phyloP scores from a whole-genome alignment of 2,888 invertebrate genomes.

The Pollenia angustigena region DNA sequence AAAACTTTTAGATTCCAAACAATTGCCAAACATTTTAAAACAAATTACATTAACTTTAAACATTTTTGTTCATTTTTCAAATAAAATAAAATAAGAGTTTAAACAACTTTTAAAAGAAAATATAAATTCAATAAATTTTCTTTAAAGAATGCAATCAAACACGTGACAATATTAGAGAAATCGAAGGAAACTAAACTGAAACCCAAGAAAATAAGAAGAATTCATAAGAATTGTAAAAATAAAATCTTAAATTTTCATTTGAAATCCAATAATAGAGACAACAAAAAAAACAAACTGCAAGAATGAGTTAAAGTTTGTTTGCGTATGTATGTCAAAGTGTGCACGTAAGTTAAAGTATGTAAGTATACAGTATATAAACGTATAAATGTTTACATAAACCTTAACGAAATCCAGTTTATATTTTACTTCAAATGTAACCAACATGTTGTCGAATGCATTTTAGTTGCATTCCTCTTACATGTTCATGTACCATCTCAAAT shows the following conservation, averaged over 20 bases:
- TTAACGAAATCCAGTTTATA: conserved; percentile 5
- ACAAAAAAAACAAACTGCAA: neutral
- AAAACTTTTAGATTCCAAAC: no score
- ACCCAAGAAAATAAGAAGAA: no score
- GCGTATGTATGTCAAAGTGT: neutral
- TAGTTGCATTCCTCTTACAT: conserved; percentile 2
- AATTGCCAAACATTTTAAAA: no score
- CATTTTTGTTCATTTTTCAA: neutral
- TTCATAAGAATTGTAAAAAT: neutral
- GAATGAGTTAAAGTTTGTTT: neutral
- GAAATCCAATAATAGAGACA: conserved; percentile 12
- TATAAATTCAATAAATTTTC: conserved; percentile 21
- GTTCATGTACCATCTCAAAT: conserved; percentile 9
- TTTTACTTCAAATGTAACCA: neutral
- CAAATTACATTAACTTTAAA: neutral
- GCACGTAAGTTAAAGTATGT: no score
- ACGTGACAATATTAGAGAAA: conserved; percentile 29
- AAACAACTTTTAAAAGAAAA: conserved; percentile 1
- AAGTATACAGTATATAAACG: neutral
- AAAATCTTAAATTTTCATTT: conserved; percentile 16
- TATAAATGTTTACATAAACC: neutral
- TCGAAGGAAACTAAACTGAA: neutral
- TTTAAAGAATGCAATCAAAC: conserved; percentile 7
- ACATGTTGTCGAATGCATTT: neutral
- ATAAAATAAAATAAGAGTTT: neutral